Conservation (phyloP, 2,888 invertebrate genomes). For the Ochropacha duplaris region DNA sequence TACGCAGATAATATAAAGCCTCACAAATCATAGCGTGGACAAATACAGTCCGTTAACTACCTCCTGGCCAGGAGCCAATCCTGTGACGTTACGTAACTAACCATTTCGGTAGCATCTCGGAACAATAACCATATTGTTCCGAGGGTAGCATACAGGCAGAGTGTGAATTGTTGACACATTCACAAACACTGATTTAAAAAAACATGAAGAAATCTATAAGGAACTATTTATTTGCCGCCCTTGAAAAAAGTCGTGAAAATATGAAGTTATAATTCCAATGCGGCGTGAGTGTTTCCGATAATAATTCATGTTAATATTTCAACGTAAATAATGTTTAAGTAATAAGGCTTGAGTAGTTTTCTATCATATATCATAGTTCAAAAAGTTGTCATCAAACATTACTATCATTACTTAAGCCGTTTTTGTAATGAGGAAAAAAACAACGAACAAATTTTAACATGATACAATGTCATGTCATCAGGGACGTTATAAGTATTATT, state of each 20-base stretch:
- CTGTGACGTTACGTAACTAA: constrained; percentile 43
- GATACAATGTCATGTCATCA: too few relatives aligned
- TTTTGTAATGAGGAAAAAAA: too few relatives aligned
- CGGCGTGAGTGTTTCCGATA: constrained; percentile 3
- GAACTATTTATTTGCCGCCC: constrained; percentile 13
- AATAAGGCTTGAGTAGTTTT: constrained; percentile 45
- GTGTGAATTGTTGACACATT: constrained; percentile 6
- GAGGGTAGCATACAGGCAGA: too few relatives aligned
- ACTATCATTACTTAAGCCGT: too few relatives aligned
- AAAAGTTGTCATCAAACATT: constrained; percentile 29
- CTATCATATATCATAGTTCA: constrained; percentile 39
- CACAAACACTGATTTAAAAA: background rate
- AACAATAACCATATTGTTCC: too few relatives aligned
- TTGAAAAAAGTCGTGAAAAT: constrained; percentile 4
- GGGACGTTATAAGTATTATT: too few relatives aligned
- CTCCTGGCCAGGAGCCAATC: constrained; percentile 47
- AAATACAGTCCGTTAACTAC: constrained; percentile 27
- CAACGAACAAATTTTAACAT: too few relatives aligned
- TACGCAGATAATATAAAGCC: too few relatives aligned
- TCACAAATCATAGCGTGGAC: constrained; percentile 19
- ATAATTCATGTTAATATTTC: constrained; percentile 8
- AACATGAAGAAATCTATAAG: too few relatives aligned
- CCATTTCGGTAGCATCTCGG: constrained; percentile 35
- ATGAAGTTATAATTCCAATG: constrained; percentile 19
- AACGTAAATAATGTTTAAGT: constrained; percentile 39